Evolutionary conservation across 2,888 invertebrate species (phyloP).

Genomic region (Seladonia tumulorum): DNA sequence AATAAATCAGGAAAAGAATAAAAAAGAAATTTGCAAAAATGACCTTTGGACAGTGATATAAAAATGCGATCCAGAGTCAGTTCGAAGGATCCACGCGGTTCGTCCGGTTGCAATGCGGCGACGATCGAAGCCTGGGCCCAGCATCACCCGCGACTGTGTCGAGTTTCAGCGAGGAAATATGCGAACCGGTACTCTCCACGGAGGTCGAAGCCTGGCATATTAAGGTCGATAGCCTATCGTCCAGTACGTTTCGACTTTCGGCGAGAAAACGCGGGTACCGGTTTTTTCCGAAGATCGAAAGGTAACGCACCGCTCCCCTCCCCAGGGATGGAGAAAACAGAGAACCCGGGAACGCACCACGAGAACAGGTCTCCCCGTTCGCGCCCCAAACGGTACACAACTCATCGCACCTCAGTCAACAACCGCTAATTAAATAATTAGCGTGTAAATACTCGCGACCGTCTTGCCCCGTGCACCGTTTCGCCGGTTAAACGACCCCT

Average conservation of each 20-base stretch:
- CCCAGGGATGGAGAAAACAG: constrained; percentile 24
- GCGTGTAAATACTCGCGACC: not conserved
- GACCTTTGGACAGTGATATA: too few relatives aligned
- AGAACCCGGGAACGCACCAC: not conserved
- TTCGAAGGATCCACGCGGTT: constrained; percentile 13
- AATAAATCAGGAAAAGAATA: not conserved
- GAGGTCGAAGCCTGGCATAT: constrained; percentile 83
- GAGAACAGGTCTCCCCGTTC: not conserved
- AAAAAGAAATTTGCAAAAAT: not conserved
- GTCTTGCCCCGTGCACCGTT: not conserved
- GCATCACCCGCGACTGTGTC: constrained; percentile 73
- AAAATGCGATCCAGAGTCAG: not conserved
- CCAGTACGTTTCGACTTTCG: constrained; percentile 83
- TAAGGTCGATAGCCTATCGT: constrained; percentile 82
- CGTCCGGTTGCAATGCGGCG: constrained; percentile 53
- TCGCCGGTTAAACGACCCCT: not conserved
- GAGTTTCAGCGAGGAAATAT: constrained; percentile 82
- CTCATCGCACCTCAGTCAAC: not conserved
- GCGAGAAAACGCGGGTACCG: constrained; percentile 83
- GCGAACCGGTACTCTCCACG: constrained; percentile 82
- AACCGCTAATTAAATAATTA: not conserved
- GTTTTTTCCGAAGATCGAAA: constrained; percentile 83
- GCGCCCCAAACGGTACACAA: not conserved
- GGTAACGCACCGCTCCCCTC: constrained; percentile 73
- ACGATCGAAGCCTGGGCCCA: constrained; percentile 51